Base-by-base conservation (phyloP, 2,888 invertebrate genomes). In the Diachrysia chrysitis region DNA sequence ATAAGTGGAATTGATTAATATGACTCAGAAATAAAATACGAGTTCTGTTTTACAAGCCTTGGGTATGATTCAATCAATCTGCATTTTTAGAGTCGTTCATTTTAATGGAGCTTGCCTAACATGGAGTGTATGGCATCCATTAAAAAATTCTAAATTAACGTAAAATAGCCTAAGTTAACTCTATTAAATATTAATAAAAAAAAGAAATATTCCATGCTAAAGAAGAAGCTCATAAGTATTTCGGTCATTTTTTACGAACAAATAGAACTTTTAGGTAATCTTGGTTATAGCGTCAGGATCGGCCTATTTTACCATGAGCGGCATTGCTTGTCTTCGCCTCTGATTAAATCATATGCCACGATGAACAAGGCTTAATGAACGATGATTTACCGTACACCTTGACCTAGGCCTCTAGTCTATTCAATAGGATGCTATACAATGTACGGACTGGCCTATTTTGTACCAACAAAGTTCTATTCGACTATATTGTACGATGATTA, bases 341-440 rank as follows among this genome's bases (percentile, higher is more conserved):
- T 42, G 42, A 42, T 42, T 42, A 42, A 42, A 42, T 42, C 42
- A 42, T 37, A 16, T 42, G n/a, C n/a, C n/a, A 5, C 5, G 42
- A 42, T 6, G 42, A 42, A n/a, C 42, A 42, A n/a, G 42, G 42
- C n/a, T n/a, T 42, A 42, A 42, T n/a, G 42, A 37, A 42, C 42
- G 42, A n/a, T 5, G n/a, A 42, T 42, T 6, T n/a, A 42, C n/a
- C 7, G 42, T n/a, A n/a, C 42, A 42, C 42, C 42, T 42, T 42
- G 42, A 42, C 42, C 42, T 42, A 42, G 42, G n/a, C 42, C 42
- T 42, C 42, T 42, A 16, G 42, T 42, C n/a, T 42, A 42, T 42
- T 42, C n/a, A 42, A 42, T 42, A 42, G 42, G 42, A 42, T 42
- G 42, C 42, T 42, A 42, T 4, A n/a, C n/a, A n/a, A 42, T n/a